Conservation (phyloP, 2,888 invertebrate genomes). For the Lissonota sp. region DNA sequence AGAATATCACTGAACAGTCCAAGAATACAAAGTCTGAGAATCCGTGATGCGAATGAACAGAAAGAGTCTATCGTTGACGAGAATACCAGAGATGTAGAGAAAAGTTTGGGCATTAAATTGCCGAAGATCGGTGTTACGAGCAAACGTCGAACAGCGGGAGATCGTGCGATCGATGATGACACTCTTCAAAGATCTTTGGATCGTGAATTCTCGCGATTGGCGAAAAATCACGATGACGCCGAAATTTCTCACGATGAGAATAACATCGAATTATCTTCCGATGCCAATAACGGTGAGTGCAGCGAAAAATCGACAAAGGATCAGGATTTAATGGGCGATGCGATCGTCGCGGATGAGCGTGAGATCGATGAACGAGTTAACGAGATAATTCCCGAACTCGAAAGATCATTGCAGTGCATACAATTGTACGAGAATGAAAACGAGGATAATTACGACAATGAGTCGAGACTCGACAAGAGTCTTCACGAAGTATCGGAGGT, state of each 20-base stretch:
- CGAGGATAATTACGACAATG: slow-evolving; percentile 48
- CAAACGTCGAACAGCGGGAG: slow-evolving; percentile 17
- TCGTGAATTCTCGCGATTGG: slow-evolving; percentile 44
- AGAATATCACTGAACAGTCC: slow-evolving; percentile 30
- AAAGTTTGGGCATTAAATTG: neutral
- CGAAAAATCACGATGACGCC: neutral
- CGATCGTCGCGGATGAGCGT: neutral
- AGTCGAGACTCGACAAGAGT: slow-evolving; percentile 63
- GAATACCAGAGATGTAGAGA: neutral
- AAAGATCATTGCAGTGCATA: slow-evolving; percentile 53
- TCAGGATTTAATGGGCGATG: neutral
- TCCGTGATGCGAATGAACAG: too few species aligned
- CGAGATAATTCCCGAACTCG: slow-evolving; percentile 27
- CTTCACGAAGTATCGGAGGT: slow-evolving; percentile 70
- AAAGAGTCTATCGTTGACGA: too few species aligned
- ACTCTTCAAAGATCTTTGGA: slow-evolving; percentile 48
- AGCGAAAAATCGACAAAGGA: neutral
- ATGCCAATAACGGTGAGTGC: neutral
- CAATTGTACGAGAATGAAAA: slow-evolving; percentile 32
- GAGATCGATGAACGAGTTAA: neutral
- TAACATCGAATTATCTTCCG: neutral
- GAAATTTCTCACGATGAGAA: neutral
- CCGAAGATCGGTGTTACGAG: neutral
- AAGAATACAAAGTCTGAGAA: too few species aligned
- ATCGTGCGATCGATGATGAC: slow-evolving; percentile 46